phyloP scores from a whole-genome alignment of 2,888 invertebrate species.

The Phorcus lineatus region DNA sequence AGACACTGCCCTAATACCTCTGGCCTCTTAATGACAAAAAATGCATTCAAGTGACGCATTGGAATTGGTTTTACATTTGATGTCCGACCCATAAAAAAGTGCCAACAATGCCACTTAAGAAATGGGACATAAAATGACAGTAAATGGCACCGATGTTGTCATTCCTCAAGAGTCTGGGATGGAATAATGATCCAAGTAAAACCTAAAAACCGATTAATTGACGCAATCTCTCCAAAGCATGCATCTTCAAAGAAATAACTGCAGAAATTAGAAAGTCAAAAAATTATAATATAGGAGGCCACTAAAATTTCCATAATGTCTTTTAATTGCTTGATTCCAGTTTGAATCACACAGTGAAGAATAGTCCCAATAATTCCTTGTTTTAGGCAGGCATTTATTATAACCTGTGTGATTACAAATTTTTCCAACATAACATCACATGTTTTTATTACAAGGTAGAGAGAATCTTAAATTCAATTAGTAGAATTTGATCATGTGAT shows the following conservation, averaged over 20 bases:
- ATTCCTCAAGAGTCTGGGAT: neutral
- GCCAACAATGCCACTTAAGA: neutral
- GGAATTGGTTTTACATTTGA: conserved; percentile 13
- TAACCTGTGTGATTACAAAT: no score
- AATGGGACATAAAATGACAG: neutral
- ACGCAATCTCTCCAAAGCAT: neutral
- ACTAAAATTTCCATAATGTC: no score
- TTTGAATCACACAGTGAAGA: no score
- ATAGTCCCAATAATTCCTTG: no score
- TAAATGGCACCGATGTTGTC: neutral
- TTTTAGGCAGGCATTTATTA: no score
- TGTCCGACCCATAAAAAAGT: neutral
- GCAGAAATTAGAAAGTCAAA: neutral
- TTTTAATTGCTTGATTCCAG: no score
- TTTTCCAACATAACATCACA: no score
- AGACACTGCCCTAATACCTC: neutral
- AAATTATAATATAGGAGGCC: no score
- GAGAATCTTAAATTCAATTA: no score
- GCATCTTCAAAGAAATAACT: conserved; percentile 7
- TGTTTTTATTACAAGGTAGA: no score
- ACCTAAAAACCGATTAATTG: neutral
- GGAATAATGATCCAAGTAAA: neutral
- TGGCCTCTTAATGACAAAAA: neutral
- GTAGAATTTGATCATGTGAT: no score
- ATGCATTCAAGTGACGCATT: neutral